A percentile compares a stretch with the other conserved stretches of the same genome.
Conservation (phyloP, 2,888 invertebrate genomes). For the Mactromeris polynyma region DNA sequence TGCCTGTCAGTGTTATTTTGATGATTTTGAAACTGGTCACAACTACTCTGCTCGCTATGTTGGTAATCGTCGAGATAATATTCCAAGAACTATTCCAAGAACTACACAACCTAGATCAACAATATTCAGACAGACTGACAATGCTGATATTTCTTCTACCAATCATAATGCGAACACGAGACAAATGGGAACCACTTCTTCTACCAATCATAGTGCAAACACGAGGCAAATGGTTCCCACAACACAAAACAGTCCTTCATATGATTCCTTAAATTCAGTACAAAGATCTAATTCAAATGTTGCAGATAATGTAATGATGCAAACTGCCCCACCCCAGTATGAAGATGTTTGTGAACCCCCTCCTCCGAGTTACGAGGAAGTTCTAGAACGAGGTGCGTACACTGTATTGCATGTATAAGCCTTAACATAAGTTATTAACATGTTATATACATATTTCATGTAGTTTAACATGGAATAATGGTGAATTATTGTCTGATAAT, state of each 20-base stretch:
- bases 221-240: not conserved
- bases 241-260: not conserved
- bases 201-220: not conserved
- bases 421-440: too few species aligned
- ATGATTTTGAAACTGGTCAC: not conserved
- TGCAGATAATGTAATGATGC: not conserved
- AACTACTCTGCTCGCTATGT: not conserved
- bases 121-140: not conserved
- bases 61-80: not conserved
- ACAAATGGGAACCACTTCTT: not conserved
- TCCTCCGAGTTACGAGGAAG: constrained; percentile 12
- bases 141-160: not conserved
- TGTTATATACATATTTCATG: too few species aligned
- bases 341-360: not conserved
- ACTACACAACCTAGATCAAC: too few species aligned
- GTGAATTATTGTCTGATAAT: too few species aligned
- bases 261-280: not conserved
- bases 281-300: not conserved
- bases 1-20: constrained; percentile 9
- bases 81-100: too few species aligned
- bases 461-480: too few species aligned
- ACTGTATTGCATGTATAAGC: not conserved
- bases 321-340: not conserved
- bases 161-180: not conserved
- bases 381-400: constrained; percentile 8